Evolutionary conservation across 2,113 vertebrate genomes (phyloP), one percentile per base, ranked within the genome.

Genomic region (Tragelaphus buxtoni): DNA sequence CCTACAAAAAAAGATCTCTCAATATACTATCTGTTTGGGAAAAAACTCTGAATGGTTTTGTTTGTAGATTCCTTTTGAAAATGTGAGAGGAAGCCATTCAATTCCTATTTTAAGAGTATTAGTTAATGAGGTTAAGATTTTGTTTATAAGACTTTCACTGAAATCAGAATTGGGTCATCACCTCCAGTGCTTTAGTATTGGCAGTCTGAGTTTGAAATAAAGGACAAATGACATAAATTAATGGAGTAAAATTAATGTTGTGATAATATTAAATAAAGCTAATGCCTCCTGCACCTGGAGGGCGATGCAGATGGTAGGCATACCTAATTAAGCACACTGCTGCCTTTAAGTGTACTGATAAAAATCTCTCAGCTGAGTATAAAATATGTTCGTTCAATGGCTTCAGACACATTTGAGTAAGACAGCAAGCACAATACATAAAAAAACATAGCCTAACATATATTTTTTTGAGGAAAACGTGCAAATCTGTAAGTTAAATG

Each of bases 181-280:
- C 49, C n/a, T 65, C 5, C 2, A 45, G 0, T 35, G 32, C 74
- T 77, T 95, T 13, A 79, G 0, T 90, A 97, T 94, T 85, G 14
- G 32, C 94, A 61, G 7, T 0, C 30, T 56, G 18, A 61, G 22
- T 90, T 94, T 98, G 91, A 97, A 98, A 88, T 55, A 97, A 91
- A 94, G 88, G 42, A 49, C 28, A 96, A 88, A 81, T 88, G 74
- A 94, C 74, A 86, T 47, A 45, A 94, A 95, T 95, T 81, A 77
- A 63, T 87, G 4, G 55, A 90, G 80, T 93, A 96, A 97, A 97
- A 94, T 96, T n/a, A 91, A 84, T 96, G 61, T 90, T 96, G 14
- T 95, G 45, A 24, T 98, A 58, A 94, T 96, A 90, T 97, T 98
- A 97, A 98, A 89, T 58, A 26, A 96, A 95, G 81, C 88, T 88